Conservation (phyloP, 2,888 invertebrate species). For the Rhogogaster chlorosoma region DNA sequence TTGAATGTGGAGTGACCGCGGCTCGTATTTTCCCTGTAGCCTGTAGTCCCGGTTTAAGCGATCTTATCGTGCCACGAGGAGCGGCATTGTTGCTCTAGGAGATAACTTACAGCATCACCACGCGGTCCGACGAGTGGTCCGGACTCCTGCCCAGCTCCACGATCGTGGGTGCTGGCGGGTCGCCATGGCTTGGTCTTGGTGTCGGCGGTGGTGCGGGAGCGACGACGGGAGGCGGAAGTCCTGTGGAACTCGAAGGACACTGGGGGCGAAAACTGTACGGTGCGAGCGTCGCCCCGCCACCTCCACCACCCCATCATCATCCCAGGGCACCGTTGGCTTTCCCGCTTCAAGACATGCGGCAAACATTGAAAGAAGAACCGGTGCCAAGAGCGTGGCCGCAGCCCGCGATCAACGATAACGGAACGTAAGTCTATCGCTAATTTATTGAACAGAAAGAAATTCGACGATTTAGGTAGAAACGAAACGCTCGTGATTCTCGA, state of each 20-base stretch:
- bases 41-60: not conserved
- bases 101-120: constrained; percentile 73
- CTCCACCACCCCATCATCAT: constrained; percentile 76
- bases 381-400: constrained; percentile 76
- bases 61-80: not conserved
- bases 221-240: constrained; percentile 74
- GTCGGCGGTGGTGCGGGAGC: constrained; percentile 74
- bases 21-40: not conserved
- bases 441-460: not conserved
- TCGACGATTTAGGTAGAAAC: not conserved
- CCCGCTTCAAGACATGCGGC: constrained; percentile 76
- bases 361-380: constrained; percentile 76
- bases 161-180: constrained; percentile 77
- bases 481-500: not conserved
- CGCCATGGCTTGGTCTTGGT: constrained; percentile 76
- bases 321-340: constrained; percentile 75
- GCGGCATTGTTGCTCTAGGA: constrained; percentile 67
- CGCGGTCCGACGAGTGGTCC: constrained; percentile 78
- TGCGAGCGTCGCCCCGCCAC: constrained; percentile 75
- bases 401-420: constrained; percentile 74
- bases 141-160: constrained; percentile 78
- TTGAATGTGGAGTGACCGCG: constrained; percentile 25
- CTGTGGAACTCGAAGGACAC: constrained; percentile 75
- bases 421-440: constrained; percentile 68
- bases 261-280: constrained; percentile 76